These are phyloP conservation scores for Pantala flavescens DNA, from an alignment of 1,140 invertebrate species.

Conservation along the genomic window DNA sequence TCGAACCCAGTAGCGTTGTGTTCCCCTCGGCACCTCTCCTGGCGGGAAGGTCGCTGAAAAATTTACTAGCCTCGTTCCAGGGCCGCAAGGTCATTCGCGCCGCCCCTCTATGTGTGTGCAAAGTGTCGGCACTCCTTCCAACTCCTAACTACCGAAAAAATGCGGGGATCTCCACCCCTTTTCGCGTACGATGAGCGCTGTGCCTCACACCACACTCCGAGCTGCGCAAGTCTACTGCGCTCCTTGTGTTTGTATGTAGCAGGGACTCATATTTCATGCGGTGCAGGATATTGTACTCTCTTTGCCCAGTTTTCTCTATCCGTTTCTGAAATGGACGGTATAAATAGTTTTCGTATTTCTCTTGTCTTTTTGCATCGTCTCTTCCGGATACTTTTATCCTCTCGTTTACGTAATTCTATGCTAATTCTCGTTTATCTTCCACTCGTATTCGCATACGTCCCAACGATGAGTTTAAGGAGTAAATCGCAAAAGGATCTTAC, in stretches of 20 bases:
- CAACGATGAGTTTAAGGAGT: too few relatives aligned
- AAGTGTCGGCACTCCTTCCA: neutral
- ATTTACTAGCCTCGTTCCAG: neutral
- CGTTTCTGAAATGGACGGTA: too few relatives aligned
- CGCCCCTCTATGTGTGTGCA: slow-evolving; percentile 33
- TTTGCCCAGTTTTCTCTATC: neutral
- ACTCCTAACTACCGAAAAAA: slow-evolving; percentile 29
- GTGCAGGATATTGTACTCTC: neutral
- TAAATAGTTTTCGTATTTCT: too few relatives aligned
- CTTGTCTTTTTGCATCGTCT: too few relatives aligned
- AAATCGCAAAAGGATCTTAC: too few relatives aligned
- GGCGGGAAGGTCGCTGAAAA: neutral
- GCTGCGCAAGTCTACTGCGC: slow-evolving; percentile 14
- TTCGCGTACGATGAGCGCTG: slow-evolving; percentile 29
- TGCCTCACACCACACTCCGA: slow-evolving; percentile 13
- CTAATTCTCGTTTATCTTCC: too few relatives aligned
- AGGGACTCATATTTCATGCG: neutral
- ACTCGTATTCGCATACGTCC: too few relatives aligned
- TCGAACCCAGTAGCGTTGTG: too few relatives aligned
- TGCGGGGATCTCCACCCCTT: slow-evolving; percentile 25
- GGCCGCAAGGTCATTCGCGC: neutral
- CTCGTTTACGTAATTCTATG: too few relatives aligned
- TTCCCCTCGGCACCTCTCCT: too few relatives aligned
- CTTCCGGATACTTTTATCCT: too few relatives aligned
- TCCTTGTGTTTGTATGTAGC: slow-evolving; percentile 2